Conservation (phyloP, 2,113 vertebrate genomes). For the Brachionichthys hirsutus region DNA sequence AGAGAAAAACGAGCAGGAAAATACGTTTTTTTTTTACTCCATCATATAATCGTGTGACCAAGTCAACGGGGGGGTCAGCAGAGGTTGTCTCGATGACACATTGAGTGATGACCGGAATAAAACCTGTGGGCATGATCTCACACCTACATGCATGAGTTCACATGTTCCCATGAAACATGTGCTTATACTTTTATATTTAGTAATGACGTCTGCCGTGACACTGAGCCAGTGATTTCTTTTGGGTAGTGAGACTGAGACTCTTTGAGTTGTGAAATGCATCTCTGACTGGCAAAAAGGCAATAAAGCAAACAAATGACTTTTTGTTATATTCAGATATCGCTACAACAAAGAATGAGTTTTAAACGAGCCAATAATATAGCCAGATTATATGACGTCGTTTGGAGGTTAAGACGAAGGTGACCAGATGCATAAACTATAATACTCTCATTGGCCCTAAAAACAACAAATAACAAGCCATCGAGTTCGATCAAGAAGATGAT, state of each 20-base stretch:
- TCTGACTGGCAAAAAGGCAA: too few relatives aligned
- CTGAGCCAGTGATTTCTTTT: background rate
- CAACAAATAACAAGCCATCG: too few relatives aligned
- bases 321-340: too few relatives aligned
- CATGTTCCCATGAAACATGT: background rate
- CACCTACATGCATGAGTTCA: slow-evolving; percentile 4
- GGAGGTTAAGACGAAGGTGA: too few relatives aligned
- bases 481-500: too few relatives aligned
- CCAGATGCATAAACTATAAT: too few relatives aligned
- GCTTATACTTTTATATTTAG: slow-evolving; percentile 22
- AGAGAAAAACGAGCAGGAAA: slow-evolving; percentile 7
- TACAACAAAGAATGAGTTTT: too few relatives aligned
- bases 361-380: too few relatives aligned
- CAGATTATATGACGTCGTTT: too few relatives aligned
- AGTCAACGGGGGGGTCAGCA: slow-evolving; percentile 41
- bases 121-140: background rate
- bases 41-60: background rate
- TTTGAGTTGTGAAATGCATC: too few relatives aligned
- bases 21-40: background rate
- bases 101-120: background rate
- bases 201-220: slow-evolving; percentile 2
- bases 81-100: slow-evolving; percentile 18
- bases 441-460: too few relatives aligned
- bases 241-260: background rate
- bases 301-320: too few relatives aligned